These are phyloP conservation scores for Bos indicus DNA, from an alignment of 2,113 vertebrate genomes.

Conservation along the genomic window DNA sequence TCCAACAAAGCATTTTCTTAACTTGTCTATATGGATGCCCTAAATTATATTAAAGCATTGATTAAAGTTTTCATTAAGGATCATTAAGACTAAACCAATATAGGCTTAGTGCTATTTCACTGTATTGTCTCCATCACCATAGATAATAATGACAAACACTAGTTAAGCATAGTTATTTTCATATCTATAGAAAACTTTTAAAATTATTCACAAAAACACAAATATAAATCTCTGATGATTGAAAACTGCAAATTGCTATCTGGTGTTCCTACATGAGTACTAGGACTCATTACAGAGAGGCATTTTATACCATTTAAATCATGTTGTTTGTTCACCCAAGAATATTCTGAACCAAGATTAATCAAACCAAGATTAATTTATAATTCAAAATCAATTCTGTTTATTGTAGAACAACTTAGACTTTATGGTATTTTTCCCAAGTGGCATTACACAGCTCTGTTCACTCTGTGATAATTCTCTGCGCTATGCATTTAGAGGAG, in stretches of 20 bases:
- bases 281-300: neutral
- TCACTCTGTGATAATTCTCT: conserved; percentile 8
- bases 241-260: neutral
- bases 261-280: neutral
- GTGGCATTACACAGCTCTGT: neutral
- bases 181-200: neutral
- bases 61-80: neutral
- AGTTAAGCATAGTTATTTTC: neutral
- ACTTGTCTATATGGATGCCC: neutral
- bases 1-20: neutral
- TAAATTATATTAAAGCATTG: neutral
- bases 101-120: neutral
- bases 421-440: conserved; percentile 29
- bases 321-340: neutral
- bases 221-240: neutral
- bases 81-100: neutral
- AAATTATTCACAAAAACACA: conserved; percentile 27
- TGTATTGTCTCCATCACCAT: neutral
- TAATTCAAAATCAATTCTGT: conserved; percentile 2
- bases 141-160: neutral
- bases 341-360: neutral
- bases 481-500: neutral
- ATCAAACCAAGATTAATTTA: conserved; percentile 2
- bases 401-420: neutral
- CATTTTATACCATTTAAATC: neutral